Base-by-base conservation (phyloP, 2,797 vertebrate genomes). In the Antrozous pallidus region DNA sequence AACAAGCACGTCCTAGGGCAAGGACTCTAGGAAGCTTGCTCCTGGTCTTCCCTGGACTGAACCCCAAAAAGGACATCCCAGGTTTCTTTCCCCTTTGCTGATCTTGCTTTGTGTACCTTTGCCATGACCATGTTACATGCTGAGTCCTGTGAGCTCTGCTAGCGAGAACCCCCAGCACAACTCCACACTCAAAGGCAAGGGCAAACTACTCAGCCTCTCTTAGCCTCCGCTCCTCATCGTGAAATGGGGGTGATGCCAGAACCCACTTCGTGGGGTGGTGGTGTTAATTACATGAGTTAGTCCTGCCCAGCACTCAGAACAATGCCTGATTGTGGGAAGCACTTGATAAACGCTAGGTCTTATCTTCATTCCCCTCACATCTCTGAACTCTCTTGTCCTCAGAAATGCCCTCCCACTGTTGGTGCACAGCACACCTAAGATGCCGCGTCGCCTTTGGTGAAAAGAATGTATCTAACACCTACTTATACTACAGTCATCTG, bases 211-310 rank as follows among this genome's bases (percentile, higher is more conserved):
- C 38, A 78, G 45, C 36, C 40, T 56, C 31, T 67, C 33, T 42
- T 13, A 70, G 77, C 70, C 74, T 83, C 89, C 47, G 69, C 67
- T 86, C 77, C 47, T 20, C 83, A 28, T 69, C 65, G 40, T 73
- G 77, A 94, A 86, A 79, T 40, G 31, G 56, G 49, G 13, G 11
- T 63, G 49, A 77, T 8, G 14, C 58, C 10, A 54, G 33, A 67
- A 26, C 36, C 65, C 33, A 33, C 28, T 5, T 16, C 24, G 0
- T 0, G 33, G 74, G 16, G 9, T 5, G 31, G 42, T n/a, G 47
- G 18, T 87, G n/a, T n/a, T n/a, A n/a, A n/a, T 20, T 12, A 22
- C 78, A 9, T 16, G 63, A 78, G 14, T 28, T n/a, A 87, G 17
- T 12, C 65, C 3, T 20, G 3, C 0, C 3, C 11, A 42, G 24